These are phyloP conservation scores for Meleagris gallopavo DNA, from an alignment of 2,113 vertebrate species.

Conservation along the genomic window DNA sequence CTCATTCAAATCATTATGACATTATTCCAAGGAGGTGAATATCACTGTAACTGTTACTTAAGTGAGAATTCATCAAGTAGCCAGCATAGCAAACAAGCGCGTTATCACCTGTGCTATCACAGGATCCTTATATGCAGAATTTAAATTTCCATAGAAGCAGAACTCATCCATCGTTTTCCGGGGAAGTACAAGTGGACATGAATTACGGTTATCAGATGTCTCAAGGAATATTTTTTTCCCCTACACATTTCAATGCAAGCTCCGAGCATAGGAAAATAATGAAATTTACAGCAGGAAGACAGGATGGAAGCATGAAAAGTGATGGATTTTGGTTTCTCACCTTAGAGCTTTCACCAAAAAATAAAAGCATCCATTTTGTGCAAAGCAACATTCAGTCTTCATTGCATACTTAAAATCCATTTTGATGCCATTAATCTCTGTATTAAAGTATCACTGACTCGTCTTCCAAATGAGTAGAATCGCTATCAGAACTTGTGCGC, in stretches of 20 bases:
- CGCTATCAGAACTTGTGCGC: background rate
- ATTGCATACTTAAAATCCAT: background rate
- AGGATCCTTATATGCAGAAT: background rate
- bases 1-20: constrained; percentile 81
- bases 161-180: background rate
- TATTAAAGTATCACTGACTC: rapidly evolving
- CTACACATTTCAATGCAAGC: background rate
- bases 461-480: background rate
- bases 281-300: background rate
- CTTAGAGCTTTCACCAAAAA: background rate
- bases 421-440: background rate
- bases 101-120: constrained; percentile 7
- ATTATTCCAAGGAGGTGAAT: constrained; percentile 77
- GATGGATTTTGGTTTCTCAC: background rate
- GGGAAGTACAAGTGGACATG: background rate
- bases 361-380: background rate
- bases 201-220: background rate
- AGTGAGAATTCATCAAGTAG: constrained; percentile 74
- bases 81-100: constrained; percentile 59
- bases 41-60: constrained; percentile 73
- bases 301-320: background rate
- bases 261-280: background rate
- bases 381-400: background rate
- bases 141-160: background rate
- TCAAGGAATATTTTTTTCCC: background rate